Percentiles rank a stretch among this genome's conserved stretches.
Conservation (phyloP, 2,113 vertebrate genomes). For the Prunella himalayana region DNA sequence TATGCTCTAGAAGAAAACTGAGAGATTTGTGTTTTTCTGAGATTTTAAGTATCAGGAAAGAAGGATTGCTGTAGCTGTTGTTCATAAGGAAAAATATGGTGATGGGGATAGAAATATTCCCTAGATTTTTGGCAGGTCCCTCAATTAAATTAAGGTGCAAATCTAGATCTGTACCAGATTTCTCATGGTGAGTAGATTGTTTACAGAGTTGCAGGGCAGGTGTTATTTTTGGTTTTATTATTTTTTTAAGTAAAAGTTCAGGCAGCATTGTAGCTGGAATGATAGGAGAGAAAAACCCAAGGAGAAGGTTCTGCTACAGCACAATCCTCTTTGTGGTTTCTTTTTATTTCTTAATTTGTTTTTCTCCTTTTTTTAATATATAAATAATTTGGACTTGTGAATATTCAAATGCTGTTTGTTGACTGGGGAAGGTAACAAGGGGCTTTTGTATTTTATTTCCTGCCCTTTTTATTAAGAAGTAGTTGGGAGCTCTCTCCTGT, state of each 20-base stretch:
- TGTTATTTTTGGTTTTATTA: background rate
- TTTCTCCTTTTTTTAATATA: too few species aligned
- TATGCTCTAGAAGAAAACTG: background rate
- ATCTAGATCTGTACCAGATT: background rate
- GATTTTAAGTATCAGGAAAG: background rate
- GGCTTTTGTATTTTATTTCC: background rate
- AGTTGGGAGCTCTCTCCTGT: background rate
- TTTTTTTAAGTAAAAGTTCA: background rate
- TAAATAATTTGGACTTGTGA: background rate
- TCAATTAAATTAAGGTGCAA: background rate
- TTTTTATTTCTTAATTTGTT: background rate
- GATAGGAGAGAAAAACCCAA: background rate
- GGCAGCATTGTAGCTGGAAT: background rate
- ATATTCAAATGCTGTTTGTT: background rate
- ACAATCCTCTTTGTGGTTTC: background rate
- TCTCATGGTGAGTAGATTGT: background rate
- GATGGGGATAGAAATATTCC: background rate
- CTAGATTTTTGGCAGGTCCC: background rate
- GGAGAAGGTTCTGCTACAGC: background rate
- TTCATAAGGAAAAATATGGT: background rate
- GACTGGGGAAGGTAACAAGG: background rate
- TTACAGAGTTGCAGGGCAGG: background rate
- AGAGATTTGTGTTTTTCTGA: background rate
- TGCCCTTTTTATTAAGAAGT: background rate
- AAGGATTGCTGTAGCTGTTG: background rate